phyloP scores from a whole-genome alignment of 2,113 vertebrate species.

The Sclerurus mexicanus region DNA sequence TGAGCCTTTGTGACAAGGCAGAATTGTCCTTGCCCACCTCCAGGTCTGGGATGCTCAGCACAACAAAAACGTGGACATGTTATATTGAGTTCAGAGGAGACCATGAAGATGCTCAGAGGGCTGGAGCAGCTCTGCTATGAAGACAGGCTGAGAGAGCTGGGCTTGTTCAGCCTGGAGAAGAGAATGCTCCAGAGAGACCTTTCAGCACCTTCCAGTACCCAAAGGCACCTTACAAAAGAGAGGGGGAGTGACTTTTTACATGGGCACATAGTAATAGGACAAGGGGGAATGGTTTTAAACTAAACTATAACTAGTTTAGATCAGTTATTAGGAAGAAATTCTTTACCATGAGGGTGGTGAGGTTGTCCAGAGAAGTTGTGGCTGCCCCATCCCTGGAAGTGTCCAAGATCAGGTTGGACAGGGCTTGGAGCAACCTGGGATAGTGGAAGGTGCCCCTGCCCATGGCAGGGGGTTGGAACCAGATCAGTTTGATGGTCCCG shows the following conservation, averaged over 20 bases:
- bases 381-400: not conserved
- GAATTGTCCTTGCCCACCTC: not conserved
- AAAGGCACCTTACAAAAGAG: not conserved
- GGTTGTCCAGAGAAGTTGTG: not conserved
- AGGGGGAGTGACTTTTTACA: not conserved
- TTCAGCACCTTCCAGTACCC: not conserved
- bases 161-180: not conserved
- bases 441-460: not conserved
- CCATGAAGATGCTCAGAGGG: not conserved
- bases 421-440: not conserved
- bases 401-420: accelerated
- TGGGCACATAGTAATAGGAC: not conserved
- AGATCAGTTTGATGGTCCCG: not conserved
- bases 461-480: accelerated
- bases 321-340: not conserved
- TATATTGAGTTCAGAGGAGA: not conserved
- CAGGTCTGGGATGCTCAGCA: not conserved
- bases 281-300: not conserved
- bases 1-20: not conserved
- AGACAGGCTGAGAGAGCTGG: not conserved
- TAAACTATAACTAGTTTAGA: not conserved
- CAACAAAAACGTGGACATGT: not conserved
- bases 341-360: not conserved
- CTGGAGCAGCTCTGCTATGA: not conserved
- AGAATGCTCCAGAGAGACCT: not conserved